Percentiles rank a stretch among this genome's conserved stretches.
phyloP scores from a whole-genome alignment of 2,888 invertebrate genomes.

The Tribolium freemani region DNA sequence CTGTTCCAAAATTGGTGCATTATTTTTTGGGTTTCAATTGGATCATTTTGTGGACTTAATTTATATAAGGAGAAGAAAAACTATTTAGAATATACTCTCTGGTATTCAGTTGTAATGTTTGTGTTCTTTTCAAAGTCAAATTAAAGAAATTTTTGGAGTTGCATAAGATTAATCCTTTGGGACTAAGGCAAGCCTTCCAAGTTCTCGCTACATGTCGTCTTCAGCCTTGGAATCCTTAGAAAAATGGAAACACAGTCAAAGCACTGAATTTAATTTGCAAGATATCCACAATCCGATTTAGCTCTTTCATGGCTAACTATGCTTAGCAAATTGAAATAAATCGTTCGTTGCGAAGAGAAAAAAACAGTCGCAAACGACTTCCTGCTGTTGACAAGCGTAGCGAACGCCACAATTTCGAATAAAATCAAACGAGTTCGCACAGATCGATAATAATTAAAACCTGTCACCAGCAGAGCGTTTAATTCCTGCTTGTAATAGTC shows the following conservation, averaged over 20 bases:
- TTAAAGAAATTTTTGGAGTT: neutral
- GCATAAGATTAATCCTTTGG: neutral
- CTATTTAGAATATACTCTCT: too few relatives aligned
- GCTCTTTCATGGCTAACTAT: slow-evolving; percentile 31
- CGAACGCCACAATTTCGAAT: slow-evolving; percentile 7
- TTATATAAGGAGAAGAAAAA: too few relatives aligned
- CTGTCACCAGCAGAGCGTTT: neutral
- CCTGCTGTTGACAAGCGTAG: slow-evolving; percentile 14
- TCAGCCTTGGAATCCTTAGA: slow-evolving; percentile 14
- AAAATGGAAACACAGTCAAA: slow-evolving; percentile 27
- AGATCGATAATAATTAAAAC: slow-evolving; percentile 3
- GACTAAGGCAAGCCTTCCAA: neutral
- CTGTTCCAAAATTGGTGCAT: too few relatives aligned
- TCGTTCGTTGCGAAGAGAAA: slow-evolving; percentile 10
- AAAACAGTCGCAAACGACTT: slow-evolving; percentile 20
- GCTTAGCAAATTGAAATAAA: slow-evolving; percentile 22
- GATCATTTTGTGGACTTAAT: too few relatives aligned
- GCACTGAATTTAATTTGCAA: slow-evolving; percentile 49
- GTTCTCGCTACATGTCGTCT: neutral
- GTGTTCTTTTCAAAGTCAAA: too few relatives aligned
- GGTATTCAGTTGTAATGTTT: too few relatives aligned
- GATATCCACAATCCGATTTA: slow-evolving; percentile 51
- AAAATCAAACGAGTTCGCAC: slow-evolving; percentile 6
- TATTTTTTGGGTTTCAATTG: too few relatives aligned
- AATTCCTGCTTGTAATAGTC: neutral